Conservation (phyloP, 1,140 invertebrate genomes). For the Doryteuthis pealeii region DNA sequence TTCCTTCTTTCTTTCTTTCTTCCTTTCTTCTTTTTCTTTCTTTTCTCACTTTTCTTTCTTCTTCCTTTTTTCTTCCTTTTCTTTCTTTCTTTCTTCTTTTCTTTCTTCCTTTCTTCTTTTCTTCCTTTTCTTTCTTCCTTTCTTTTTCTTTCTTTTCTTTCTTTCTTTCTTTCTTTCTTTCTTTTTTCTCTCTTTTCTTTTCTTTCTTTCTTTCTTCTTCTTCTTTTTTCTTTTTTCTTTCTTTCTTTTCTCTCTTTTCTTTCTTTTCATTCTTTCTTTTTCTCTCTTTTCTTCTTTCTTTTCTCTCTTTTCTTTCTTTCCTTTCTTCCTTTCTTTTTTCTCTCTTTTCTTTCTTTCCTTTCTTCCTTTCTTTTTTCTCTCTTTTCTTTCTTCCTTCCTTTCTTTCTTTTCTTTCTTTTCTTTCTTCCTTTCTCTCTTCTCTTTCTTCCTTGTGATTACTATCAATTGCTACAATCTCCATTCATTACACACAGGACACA, state of each 20-base stretch:
- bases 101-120: not conserved
- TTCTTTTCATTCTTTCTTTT: not conserved
- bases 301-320: not conserved
- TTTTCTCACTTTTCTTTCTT: not conserved
- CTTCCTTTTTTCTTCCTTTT: not conserved
- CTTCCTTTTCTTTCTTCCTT: not conserved
- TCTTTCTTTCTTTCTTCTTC: too few relatives aligned
- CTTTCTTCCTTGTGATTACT: not conserved
- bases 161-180: not conserved
- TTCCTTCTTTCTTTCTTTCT: not conserved
- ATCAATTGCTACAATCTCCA: not conserved
- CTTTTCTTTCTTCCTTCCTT: not conserved
- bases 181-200: not conserved
- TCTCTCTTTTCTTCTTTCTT: not conserved
- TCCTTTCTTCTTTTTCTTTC: not conserved
- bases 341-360: not conserved
- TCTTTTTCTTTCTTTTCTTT: not conserved
- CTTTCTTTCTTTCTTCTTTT: not conserved
- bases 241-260: too few relatives aligned
- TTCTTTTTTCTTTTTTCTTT: too few relatives aligned
- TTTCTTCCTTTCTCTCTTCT: not conserved
- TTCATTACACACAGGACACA: too few relatives aligned
- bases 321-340: not conserved
- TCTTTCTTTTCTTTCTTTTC: not conserved
- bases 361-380: not conserved